These are phyloP conservation scores for Myiagra hebetior DNA, from an alignment of 2,113 vertebrate species.

Conservation along the genomic window DNA sequence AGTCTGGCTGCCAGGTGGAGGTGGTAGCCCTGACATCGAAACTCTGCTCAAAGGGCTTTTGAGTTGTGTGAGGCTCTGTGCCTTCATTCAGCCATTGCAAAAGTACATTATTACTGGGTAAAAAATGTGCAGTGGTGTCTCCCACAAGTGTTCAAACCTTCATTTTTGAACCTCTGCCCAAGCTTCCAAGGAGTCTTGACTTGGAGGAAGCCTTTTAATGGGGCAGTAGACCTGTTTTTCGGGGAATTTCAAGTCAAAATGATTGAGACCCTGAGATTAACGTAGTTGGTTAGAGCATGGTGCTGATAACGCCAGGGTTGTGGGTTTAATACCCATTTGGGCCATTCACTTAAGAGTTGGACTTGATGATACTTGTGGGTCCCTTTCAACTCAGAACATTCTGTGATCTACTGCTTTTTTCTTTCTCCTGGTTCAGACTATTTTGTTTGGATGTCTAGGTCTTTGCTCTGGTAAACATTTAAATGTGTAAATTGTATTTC, in stretches of 20 bases:
- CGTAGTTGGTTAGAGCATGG: too few species aligned
- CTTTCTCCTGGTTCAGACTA: neutral
- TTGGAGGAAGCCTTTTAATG: neutral
- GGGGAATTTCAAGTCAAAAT: neutral
- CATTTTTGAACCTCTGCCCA: neutral
- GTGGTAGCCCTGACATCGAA: neutral
- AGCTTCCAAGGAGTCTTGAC: neutral
- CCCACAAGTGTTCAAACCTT: neutral
- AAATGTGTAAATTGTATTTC: neutral
- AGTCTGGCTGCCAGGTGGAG: neutral
- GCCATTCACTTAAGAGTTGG: neutral
- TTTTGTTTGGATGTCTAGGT: neutral
- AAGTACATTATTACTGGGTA: rapidly evolving
- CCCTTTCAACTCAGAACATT: neutral
- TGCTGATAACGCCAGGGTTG: neutral
- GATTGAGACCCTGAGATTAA: neutral
- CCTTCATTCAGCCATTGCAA: neutral
- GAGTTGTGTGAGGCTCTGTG: neutral
- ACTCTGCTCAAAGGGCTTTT: neutral
- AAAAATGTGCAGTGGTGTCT: neutral
- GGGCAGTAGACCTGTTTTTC: neutral
- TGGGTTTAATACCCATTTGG: neutral
- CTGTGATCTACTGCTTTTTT: neutral
- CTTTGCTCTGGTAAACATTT: neutral
- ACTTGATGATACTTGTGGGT: neutral